Conservation (phyloP, 1,140 invertebrate species). For the Cyphomyrmex costatus region DNA sequence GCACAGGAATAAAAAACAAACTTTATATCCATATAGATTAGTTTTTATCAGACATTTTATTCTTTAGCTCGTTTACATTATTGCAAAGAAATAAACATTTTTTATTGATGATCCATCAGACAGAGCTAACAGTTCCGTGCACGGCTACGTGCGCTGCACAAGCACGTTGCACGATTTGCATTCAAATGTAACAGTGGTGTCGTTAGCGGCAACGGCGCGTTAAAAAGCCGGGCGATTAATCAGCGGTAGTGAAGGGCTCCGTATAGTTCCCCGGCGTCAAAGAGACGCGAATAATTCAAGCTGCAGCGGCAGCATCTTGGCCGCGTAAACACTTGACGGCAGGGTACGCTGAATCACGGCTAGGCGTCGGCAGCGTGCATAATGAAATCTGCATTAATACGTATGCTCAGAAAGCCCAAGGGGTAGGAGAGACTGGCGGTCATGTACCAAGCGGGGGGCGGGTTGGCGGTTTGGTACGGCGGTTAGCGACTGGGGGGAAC, state of each 20-base stretch:
- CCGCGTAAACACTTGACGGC: constrained; percentile 42
- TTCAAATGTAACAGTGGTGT: constrained; percentile 43
- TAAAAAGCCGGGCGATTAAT: constrained; percentile 61
- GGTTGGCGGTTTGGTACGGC: constrained; percentile 29
- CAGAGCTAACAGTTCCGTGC: constrained; percentile 10
- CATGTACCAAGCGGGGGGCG: not conserved
- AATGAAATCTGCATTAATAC: constrained; percentile 58
- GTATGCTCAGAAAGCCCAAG: constrained; percentile 32
- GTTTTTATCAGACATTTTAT: not conserved
- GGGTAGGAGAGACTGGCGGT: not conserved
- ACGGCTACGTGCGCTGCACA: constrained; percentile 8
- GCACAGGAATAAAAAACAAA: no score
- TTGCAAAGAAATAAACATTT: constrained; percentile 8
- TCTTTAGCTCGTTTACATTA: not conserved
- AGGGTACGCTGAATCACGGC: constrained; percentile 9
- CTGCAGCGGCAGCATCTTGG: constrained; percentile 42
- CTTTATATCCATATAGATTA: not conserved
- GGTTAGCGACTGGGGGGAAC: constrained; percentile 24
- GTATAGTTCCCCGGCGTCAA: constrained; percentile 44
- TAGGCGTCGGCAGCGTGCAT: constrained; percentile 24
- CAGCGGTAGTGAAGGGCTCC: constrained; percentile 38
- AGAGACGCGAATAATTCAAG: constrained; percentile 57
- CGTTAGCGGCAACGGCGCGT: constrained; percentile 46
- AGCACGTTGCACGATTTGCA: constrained; percentile 48
- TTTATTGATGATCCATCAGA: constrained; percentile 20